Conservation (phyloP, 1,140 invertebrate genomes). For the Batillaria attramentaria region DNA sequence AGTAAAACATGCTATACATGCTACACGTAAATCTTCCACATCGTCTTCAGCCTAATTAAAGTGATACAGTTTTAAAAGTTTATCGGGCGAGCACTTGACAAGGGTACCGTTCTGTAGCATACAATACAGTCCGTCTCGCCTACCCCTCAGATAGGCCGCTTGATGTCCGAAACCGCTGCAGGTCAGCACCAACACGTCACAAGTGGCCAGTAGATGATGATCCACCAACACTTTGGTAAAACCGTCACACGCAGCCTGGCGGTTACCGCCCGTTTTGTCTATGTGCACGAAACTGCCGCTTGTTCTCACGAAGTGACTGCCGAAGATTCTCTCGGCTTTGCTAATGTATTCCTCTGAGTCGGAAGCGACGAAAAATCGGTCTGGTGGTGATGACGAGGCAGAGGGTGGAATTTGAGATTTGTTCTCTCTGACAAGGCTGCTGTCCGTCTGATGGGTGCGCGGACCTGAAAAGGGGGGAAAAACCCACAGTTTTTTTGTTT, state of each 20-base stretch:
- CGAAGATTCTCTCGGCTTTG: conserved; percentile 19
- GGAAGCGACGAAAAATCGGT: conserved; percentile 39
- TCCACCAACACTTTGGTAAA: conserved; percentile 34
- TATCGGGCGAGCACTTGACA: neutral
- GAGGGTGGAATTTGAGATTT: too few species aligned
- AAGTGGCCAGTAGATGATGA: conserved; percentile 34
- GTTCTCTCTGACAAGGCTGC: too few species aligned
- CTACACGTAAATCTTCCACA: too few species aligned
- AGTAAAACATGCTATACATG: too few species aligned
- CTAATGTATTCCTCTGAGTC: conserved; percentile 30
- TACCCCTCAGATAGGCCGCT: conserved; percentile 30
- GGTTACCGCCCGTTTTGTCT: neutral
- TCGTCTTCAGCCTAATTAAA: too few species aligned
- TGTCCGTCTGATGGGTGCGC: too few species aligned
- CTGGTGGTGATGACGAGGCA: neutral
- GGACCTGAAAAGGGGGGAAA: too few species aligned
- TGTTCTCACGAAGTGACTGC: neutral
- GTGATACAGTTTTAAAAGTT: neutral
- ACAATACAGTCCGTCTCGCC: conserved; percentile 30
- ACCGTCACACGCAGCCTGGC: conserved; percentile 18
- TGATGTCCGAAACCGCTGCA: conserved; percentile 22
- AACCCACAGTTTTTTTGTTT: too few species aligned
- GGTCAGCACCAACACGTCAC: conserved; percentile 38
- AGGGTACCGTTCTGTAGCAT: conserved; percentile 19
- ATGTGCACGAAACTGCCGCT: conserved; percentile 26